Evolutionary conservation across 2,797 vertebrate genomes (phyloP), one percentile per base, ranked within the genome.

Genomic region (Zenarchopterus dispar): DNA sequence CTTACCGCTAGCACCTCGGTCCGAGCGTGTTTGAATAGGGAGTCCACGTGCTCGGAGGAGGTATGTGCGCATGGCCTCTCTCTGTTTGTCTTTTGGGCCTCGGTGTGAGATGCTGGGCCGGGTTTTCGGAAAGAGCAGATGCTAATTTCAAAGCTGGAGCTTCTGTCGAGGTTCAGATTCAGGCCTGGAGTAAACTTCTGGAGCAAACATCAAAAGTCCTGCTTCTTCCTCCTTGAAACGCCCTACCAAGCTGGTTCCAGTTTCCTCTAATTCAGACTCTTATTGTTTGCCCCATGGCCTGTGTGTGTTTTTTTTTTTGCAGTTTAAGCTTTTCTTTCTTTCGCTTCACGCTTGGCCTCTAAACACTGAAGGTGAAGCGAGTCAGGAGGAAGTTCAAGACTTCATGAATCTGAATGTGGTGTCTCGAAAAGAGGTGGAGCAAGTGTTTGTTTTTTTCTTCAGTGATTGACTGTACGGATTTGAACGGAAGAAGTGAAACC

Each of bases 171-270:
- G 66, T 85, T 70, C 77, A 77, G 67, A 78, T 86, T 70, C 54
- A 68, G 75, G 72, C 63, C 78, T 66, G 62, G 70, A 75, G 79
- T n/a, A 28, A 1, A 41, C 54, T 85, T 72, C 82, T 82, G 73
- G 76, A 86, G 81, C 84, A 89, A 92, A 92, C 70, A 68, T 52
- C 62, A 58, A 84, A 78, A 91, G 89, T 92, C 91, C 88, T 67
- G 21, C 18, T 18, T 51, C 45, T 69, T 56, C 62, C 58, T 24
- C n/a, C 44, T 10, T 31, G 22, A 63, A 68, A 28, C 77, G 83
- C 76, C 77, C 54, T 75, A 77, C 71, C 70, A 72, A 88, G 84
- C 78, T 75, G 73, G 85, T 87, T 86, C 73, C 74, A 82, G 62
- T 81, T 76, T 78, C 44, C 61, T 85, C 88, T 83, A 67, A 79